Conservation (phyloP, 2,888 invertebrate genomes). For the Drosophila melanosoma region DNA sequence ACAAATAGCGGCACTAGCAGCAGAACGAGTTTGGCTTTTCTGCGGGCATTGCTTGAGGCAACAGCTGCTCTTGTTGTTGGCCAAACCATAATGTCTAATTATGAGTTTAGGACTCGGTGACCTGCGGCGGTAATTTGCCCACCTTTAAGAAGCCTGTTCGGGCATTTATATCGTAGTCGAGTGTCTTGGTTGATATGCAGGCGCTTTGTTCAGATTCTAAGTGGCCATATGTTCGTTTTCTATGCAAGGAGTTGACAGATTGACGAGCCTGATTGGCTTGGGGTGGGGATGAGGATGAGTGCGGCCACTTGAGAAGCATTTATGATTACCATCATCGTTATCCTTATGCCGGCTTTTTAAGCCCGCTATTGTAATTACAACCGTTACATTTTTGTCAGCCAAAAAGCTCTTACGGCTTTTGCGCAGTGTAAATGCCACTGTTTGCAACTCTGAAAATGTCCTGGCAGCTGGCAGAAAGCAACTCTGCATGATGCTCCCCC, state of each 20-base stretch:
- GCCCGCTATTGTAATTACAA: conserved; percentile 3
- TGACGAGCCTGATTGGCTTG: conserved; percentile 64
- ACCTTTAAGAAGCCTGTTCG: conserved; percentile 68
- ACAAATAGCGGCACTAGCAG: conserved; percentile 42
- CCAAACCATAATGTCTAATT: conserved; percentile 48
- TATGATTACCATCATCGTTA: conserved; percentile 63
- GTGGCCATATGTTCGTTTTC: conserved; percentile 64
- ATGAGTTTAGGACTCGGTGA: conserved; percentile 46
- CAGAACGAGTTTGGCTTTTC: conserved; percentile 51
- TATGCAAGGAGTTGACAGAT: conserved; percentile 69
- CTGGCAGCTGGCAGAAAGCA: conserved; percentile 59
- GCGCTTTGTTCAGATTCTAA: conserved; percentile 62
- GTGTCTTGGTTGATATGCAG: conserved; percentile 52
- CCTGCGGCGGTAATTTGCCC: conserved; percentile 77
- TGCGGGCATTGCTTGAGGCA: conserved; percentile 62
- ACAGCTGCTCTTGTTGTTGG: conserved; percentile 21
- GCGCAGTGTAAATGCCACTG: conserved; percentile 40
- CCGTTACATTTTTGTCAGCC: conserved; percentile 33
- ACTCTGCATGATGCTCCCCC: conserved; percentile 46
- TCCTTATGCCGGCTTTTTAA: conserved; percentile 50
- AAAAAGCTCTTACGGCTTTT: conserved; percentile 53
- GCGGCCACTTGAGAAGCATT: conserved; percentile 55
- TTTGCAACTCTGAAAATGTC: conserved; percentile 59
- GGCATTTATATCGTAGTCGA: conserved; percentile 47
- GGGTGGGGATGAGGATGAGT: conserved; percentile 14